These are phyloP conservation scores for Sapayoa aenigma DNA, from an alignment of 2,113 vertebrate genomes.

Conservation along the genomic window DNA sequence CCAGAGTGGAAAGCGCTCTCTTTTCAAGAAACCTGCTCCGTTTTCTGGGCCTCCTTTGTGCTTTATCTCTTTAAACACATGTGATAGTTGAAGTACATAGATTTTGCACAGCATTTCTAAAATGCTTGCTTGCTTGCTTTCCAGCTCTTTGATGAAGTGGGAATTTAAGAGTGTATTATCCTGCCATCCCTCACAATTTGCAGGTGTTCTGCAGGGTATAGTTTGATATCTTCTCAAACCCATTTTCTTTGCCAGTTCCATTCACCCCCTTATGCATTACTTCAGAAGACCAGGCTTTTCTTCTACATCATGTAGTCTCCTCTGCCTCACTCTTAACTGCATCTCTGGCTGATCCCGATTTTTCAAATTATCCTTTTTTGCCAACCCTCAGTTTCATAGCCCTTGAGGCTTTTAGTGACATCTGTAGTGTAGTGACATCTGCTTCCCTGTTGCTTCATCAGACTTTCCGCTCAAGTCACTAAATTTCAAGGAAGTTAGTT, in stretches of 20 bases:
- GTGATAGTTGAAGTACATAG: background rate
- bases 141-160: background rate
- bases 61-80: background rate
- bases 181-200: rapidly evolving
- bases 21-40: background rate
- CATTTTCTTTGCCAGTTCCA: background rate
- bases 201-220: background rate
- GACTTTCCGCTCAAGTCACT: background rate
- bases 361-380: background rate
- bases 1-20: rapidly evolving
- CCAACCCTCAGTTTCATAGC: background rate
- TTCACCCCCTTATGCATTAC: background rate
- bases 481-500: background rate
- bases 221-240: background rate
- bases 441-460: background rate
- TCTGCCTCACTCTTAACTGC: background rate
- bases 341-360: background rate
- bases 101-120: background rate
- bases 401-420: background rate
- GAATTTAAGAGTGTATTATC: background rate
- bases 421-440: background rate
- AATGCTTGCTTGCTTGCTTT: background rate
- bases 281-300: background rate
- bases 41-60: background rate
- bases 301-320: background rate